Percentiles rank a stretch among this genome's conserved stretches.
Conservation (phyloP, 1,140 invertebrate genomes). For the Diplogasteroides magnus region DNA sequence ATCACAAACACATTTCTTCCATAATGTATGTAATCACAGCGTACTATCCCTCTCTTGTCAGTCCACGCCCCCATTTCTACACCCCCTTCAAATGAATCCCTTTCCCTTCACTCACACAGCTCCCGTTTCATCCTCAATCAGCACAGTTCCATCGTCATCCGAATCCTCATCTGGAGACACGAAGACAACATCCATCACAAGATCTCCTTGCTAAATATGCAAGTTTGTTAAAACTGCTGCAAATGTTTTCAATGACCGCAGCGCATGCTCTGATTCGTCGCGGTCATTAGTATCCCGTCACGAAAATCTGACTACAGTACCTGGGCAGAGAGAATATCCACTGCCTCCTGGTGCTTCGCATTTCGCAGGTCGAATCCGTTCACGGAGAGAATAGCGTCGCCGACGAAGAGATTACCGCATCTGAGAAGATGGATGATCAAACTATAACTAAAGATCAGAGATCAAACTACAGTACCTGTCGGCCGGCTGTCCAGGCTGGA, state of each 20-base stretch:
- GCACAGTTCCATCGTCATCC: conserved; percentile 45
- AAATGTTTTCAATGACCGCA: too few species aligned
- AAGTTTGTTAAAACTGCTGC: too few species aligned
- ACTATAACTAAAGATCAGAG: background rate
- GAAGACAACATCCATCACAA: conserved; percentile 45
- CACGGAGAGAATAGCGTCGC: conserved; percentile 75
- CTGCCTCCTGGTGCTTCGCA: conserved; percentile 56
- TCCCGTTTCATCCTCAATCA: conserved; percentile 39
- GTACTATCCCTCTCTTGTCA: too few species aligned
- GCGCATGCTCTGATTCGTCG: too few species aligned
- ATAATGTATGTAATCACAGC: too few species aligned
- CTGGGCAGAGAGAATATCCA: conserved; percentile 48
- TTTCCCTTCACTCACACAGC: conserved; percentile 32
- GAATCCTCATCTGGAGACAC: conserved; percentile 41
- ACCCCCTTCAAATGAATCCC: too few species aligned
- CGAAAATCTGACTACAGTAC: conserved; percentile 13
- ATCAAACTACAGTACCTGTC: conserved; percentile 59
- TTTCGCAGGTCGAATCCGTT: conserved; percentile 71
- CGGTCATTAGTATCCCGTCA: too few species aligned
- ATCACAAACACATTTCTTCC: too few species aligned
- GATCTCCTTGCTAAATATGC: conserved; percentile 27
- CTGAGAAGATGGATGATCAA: background rate
- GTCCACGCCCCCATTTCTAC: too few species aligned
- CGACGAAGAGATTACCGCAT: conserved; percentile 67
- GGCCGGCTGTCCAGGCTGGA: conserved; percentile 72